Conservation (phyloP, 2,888 invertebrate genomes). For the Drymonia ruficornis region DNA sequence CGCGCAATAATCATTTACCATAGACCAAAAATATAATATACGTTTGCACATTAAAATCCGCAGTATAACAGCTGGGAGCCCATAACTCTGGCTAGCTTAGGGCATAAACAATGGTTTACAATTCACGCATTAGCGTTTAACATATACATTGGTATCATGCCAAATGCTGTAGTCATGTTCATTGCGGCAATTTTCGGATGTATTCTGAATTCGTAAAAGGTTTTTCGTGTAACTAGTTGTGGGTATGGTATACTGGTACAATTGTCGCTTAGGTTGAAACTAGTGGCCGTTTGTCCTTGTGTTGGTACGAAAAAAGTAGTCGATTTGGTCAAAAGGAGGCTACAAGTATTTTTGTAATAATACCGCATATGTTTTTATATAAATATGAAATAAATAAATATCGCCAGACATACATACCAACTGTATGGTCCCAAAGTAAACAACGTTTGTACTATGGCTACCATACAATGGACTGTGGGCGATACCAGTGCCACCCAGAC, state of each 20-base stretch:
- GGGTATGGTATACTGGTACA: background rate
- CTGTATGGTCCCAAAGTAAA: too few species aligned
- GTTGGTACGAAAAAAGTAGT: too few species aligned
- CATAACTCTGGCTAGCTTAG: constrained; percentile 1
- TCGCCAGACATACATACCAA: too few species aligned
- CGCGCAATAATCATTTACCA: too few species aligned
- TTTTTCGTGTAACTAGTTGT: background rate
- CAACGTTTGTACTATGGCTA: too few species aligned
- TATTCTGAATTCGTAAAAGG: background rate
- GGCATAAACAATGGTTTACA: constrained; percentile 14
- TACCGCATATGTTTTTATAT: too few species aligned
- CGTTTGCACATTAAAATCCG: background rate
- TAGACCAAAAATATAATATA: background rate
- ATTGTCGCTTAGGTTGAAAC: background rate
- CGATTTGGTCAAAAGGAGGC: too few species aligned
- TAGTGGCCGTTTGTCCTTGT: too few species aligned
- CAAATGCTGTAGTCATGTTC: constrained; percentile 18
- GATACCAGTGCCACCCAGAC: too few species aligned
- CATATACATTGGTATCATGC: constrained; percentile 18
- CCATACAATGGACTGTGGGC: too few species aligned
- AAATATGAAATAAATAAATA: too few species aligned
- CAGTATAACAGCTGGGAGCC: background rate
- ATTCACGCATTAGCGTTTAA: constrained; percentile 14
- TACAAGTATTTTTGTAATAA: too few species aligned
- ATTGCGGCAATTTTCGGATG: constrained; percentile 3